These are phyloP conservation scores for Hypotaenidia okinawae DNA, from an alignment of 2,797 vertebrate species.

Conservation along the genomic window DNA sequence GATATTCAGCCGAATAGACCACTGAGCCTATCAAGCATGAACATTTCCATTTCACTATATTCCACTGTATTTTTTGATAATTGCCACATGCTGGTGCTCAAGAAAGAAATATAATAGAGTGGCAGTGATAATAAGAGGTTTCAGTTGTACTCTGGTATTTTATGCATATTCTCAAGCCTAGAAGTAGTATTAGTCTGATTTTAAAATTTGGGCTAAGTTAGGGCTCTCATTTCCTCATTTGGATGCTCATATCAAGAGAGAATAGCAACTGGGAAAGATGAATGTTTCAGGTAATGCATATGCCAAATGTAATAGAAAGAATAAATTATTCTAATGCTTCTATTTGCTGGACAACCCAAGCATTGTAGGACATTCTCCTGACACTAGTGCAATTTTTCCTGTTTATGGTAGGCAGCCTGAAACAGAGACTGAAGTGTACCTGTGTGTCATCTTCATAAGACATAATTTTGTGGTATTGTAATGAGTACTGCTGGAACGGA, in stretches of 20 bases:
- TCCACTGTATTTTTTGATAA: background rate
- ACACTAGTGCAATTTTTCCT: background rate
- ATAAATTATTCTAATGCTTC: constrained; percentile 38
- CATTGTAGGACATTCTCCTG: constrained; percentile 13
- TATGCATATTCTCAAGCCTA: background rate
- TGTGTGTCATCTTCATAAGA: constrained; percentile 20
- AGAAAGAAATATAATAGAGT: background rate
- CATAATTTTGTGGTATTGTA: constrained; percentile 57
- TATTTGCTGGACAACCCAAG: constrained; percentile 37
- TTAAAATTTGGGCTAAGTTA: constrained; percentile 15
- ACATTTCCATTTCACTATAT: background rate
- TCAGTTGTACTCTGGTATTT: background rate
- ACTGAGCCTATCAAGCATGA: background rate
- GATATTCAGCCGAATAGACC: background rate
- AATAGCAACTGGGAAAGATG: constrained; percentile 20
- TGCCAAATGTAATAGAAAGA: constrained; percentile 46
- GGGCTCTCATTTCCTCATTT: constrained; percentile 33
- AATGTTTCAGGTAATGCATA: constrained; percentile 37
- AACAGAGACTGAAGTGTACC: constrained; percentile 22
- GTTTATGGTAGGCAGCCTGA: constrained; percentile 34
- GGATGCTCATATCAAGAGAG: background rate
- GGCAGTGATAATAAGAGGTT: background rate
- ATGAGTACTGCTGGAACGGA: constrained; percentile 24
- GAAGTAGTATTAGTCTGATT: background rate
- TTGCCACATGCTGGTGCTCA: background rate